Evolutionary conservation across 2,888 invertebrate genomes (phyloP), one percentile per base, ranked within the genome.

Genomic region (Nemapogon koenigi): DNA sequence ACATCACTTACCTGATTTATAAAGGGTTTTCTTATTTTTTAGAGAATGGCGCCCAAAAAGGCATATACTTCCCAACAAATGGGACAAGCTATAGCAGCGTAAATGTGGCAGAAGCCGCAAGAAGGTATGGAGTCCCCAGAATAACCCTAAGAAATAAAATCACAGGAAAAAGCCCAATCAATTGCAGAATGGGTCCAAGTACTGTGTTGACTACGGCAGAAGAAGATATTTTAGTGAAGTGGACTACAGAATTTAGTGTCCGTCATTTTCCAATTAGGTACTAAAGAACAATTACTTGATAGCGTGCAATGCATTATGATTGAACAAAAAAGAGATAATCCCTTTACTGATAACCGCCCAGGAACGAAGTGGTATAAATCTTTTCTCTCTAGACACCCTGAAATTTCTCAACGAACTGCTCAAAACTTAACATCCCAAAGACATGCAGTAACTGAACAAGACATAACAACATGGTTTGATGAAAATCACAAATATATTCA

Each of bases 341-440:
- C 43, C 10, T 55, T 53, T 39, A 50, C 37, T 17, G 39, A 51
- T 37, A 47, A 47, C 42, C 38, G 50, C 16, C 56, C 57, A 26
- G 50, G 53, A 8, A 44, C 47, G 31, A 48, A 49, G 39, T 54
- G 55, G 55, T 52, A 45, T 37, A 33, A 40, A 4, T 37, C 38
- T 10, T 55, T 57, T 42, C 37, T 45, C 11, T 45, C 44, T 14
- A 42, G 52, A 38, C 51, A 55, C 37, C 43, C 48, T 15, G 37
- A 41, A 26, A 3, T 54, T 3, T 39, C 48, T n/a, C 39, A 46
- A 33, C 38, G 48, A 35, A 46, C 43, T 8, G 37, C 49, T 4
- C 46, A 57, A 48, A 53, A 53, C 41, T 29, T 57, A 16, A 47
- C 40, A 13, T 43, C 37, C 26, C 42, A 44, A 8, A 41, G 53